Evolutionary conservation across 2,797 vertebrate species (phyloP).

Genomic region (Anguilla pacifica): DNA sequence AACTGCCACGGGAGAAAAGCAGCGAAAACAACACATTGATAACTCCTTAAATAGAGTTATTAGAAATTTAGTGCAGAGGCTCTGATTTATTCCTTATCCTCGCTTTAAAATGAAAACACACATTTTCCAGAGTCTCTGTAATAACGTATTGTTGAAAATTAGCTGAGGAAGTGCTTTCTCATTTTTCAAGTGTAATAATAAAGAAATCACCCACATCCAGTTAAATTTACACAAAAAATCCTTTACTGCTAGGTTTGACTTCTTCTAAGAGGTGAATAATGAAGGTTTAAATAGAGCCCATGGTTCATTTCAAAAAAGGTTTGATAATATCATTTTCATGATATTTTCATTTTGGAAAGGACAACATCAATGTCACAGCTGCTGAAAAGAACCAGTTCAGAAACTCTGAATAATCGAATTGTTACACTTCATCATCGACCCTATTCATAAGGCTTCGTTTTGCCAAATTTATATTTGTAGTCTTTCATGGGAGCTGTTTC

Average conservation of each 20-base stretch:
- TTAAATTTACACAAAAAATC: neutral
- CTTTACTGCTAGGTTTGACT: neutral
- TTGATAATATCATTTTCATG: neutral
- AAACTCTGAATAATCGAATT: neutral
- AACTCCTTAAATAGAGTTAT: neutral
- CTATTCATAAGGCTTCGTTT: neutral
- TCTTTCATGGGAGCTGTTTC: neutral
- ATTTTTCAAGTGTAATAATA: neutral
- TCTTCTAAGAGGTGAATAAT: neutral
- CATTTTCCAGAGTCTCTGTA: neutral
- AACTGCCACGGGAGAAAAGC: neutral
- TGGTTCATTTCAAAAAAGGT: neutral
- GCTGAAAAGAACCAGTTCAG: neutral
- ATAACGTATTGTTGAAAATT: neutral
- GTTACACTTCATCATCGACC: neutral
- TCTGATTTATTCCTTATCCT: neutral
- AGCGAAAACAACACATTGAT: neutral
- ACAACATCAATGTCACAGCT: neutral
- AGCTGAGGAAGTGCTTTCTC: neutral
- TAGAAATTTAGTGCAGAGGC: neutral
- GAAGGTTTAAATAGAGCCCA: neutral
- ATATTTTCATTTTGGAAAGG: neutral
- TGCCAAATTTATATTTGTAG: neutral
- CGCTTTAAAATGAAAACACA: neutral
- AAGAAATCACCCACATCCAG: too few relatives aligned